Percentiles rank a stretch among this genome's conserved stretches.
Evolutionary conservation across 2,113 vertebrate species (phyloP).

Genomic region (Macquaria australasica): DNA sequence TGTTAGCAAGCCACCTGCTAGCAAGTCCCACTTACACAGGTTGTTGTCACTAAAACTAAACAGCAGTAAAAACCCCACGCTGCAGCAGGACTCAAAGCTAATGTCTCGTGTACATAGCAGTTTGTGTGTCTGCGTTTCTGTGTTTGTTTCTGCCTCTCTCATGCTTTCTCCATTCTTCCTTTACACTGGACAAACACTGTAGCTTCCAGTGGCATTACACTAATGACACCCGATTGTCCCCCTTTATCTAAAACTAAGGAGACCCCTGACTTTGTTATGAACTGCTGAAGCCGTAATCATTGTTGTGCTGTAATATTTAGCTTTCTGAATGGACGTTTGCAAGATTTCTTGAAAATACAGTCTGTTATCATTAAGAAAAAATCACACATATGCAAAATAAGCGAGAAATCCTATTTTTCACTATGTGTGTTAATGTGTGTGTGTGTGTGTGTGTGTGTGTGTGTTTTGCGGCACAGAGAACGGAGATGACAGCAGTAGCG

Average conservation of each 20-base stretch:
- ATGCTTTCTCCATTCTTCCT: slow-evolving; percentile 7
- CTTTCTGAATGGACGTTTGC: neutral
- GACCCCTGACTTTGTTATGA: slow-evolving; percentile 35
- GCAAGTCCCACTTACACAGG: slow-evolving; percentile 16
- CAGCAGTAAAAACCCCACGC: neutral
- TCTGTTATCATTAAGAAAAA: neutral
- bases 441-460: neutral
- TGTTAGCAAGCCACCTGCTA: slow-evolving; percentile 37
- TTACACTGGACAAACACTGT: neutral
- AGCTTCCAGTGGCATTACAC: slow-evolving; percentile 14
- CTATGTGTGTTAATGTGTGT: neutral
- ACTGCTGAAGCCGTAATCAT: slow-evolving; percentile 6
- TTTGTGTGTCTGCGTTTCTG: slow-evolving; percentile 30
- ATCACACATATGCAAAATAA: neutral
- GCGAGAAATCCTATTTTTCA: neutral
- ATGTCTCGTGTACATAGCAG: neutral
- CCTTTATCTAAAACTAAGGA: slow-evolving; percentile 28
- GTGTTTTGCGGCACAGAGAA: slow-evolving; percentile 85
- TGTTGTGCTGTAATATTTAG: slow-evolving; percentile 27
- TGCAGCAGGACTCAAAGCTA: neutral
- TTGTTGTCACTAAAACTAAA: slow-evolving; percentile 36
- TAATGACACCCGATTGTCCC: slow-evolving; percentile 19
- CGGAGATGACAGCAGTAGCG: slow-evolving; percentile 93
- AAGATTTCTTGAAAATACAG: neutral
- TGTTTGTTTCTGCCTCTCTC: slow-evolving; percentile 26